Percentiles rank a stretch among this genome's conserved stretches.
phyloP scores from a whole-genome alignment of 2,113 vertebrate genomes.

The Mus spicilegus region DNA sequence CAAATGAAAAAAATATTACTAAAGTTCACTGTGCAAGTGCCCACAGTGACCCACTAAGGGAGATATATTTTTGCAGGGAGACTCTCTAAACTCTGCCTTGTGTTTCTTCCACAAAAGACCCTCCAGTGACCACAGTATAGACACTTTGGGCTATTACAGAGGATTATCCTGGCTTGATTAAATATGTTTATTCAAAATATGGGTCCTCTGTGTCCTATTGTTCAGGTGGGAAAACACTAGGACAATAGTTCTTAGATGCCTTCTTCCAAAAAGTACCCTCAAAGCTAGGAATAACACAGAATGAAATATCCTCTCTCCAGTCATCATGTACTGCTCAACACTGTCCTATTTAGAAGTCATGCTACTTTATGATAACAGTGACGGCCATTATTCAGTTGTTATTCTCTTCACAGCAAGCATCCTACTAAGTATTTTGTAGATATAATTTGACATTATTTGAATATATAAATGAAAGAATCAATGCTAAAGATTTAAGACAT shows the following conservation, averaged over 20 bases:
- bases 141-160: neutral
- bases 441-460: neutral
- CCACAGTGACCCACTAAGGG: neutral
- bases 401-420: neutral
- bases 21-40: neutral
- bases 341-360: neutral
- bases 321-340: no score
- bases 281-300: neutral
- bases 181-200: neutral
- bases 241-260: neutral
- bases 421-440: neutral
- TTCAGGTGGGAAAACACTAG: neutral
- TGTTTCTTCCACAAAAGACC: neutral
- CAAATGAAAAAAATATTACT: neutral
- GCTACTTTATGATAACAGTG: neutral
- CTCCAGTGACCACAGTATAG: neutral
- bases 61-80: neutral
- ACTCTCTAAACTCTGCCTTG: neutral
- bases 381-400: neutral
- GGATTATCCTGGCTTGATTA: accelerated
- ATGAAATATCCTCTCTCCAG: neutral
- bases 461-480: neutral
- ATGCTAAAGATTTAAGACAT: neutral
- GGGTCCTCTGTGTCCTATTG: no score
- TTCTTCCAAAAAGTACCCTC: neutral